Evolutionary conservation across 1,140 invertebrate species (phyloP).

Genomic region (Metopolophium dirhodum): DNA sequence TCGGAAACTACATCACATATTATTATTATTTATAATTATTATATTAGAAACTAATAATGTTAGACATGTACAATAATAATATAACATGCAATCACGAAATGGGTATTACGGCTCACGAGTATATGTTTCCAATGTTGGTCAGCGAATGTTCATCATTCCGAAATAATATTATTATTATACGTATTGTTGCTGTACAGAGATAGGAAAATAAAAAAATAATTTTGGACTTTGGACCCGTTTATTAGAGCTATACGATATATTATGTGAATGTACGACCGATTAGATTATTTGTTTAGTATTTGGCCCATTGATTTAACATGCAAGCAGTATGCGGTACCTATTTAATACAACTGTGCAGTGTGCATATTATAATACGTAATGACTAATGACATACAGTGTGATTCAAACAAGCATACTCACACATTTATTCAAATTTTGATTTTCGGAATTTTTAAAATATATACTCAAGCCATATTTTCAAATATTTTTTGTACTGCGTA

Average conservation of each 20-base stretch:
- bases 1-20: neutral
- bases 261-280: neutral
- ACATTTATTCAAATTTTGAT: neutral
- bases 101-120: neutral
- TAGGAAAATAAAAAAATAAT: neutral
- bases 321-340: neutral
- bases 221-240: neutral
- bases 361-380: neutral
- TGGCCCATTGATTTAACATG: neutral
- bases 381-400: neutral
- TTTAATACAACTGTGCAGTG: neutral
- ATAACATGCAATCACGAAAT: neutral
- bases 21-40: neutral
- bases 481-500: neutral
- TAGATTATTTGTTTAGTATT: neutral
- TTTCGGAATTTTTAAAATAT: too few species aligned
- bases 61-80: neutral
- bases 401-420: neutral
- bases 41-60: neutral
- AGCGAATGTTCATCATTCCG: neutral
- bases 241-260: neutral
- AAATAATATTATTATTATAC: neutral
- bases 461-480: neutral
- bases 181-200: neutral
- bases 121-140: neutral